Base-by-base conservation (phyloP, 1,140 invertebrate genomes). In the Bilobella aurantiaca region DNA sequence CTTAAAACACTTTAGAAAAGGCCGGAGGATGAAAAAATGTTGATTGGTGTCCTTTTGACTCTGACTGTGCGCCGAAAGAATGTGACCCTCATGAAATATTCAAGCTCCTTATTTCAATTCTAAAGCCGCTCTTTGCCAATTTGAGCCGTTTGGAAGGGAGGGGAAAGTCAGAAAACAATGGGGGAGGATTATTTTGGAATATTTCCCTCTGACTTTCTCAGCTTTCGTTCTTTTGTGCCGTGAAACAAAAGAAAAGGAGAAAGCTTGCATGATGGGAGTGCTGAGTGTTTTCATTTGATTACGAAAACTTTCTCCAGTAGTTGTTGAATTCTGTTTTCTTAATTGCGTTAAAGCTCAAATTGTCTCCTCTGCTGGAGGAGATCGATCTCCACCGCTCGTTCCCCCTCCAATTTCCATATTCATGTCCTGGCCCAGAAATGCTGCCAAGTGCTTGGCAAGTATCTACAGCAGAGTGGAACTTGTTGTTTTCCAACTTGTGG, bases 401-500 rank as follows among this genome's bases (percentile, higher is more conserved):
- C 34, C 8, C 34, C 18, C 34, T 42, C 8, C 5, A 53, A 53
- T 53, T 53, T 53, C 12, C 49, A 53, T 53, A 53, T 53, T 53
- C 49, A 53, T 53, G 49, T 16, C 25, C 25, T 53, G 49, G 14
- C 18, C 18, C 34, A n/a, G n/a, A n/a, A n/a, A n/a, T n/a, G n/a
- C 34, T 42, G 8, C 18, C 34, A 42, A 42, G 34, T 42, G 18
- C 34, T n/a, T n/a, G n/a, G n/a, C n/a, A n/a, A n/a, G n/a, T n/a
- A n/a, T n/a, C n/a, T n/a, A n/a, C n/a, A n/a, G 18, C 34, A 42
- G 18, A 18, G 34, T 12, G 8, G 49, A 53, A 23, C 49, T 23
- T 53, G 49, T 53, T 53, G 49, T 53, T 53, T 53, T 16, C 49
- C 49, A 53, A 53, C 49, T 53, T 53, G 49, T 53, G 49, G 49